These are phyloP conservation scores for Carapus acus DNA, from an alignment of 2,797 vertebrate genomes.

Conservation along the genomic window DNA sequence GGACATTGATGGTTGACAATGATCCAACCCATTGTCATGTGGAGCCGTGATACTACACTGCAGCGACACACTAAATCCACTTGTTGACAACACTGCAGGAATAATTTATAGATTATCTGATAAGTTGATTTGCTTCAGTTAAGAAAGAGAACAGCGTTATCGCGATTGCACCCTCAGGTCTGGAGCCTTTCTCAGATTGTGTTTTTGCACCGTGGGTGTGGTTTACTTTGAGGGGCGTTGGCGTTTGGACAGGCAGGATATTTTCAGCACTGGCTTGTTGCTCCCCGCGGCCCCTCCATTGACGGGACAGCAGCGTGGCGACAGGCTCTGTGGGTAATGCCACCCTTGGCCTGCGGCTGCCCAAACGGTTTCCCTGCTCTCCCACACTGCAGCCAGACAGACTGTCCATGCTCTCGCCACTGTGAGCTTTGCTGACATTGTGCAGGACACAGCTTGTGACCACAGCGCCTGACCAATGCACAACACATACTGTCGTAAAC, in stretches of 20 bases:
- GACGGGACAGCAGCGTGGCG: constrained; percentile 36
- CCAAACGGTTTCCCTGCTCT: constrained; percentile 41
- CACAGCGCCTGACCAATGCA: constrained; percentile 38
- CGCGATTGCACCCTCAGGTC: background rate
- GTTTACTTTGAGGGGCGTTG: constrained; percentile 42
- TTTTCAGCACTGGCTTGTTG: constrained; percentile 35
- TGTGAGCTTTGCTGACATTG: constrained; percentile 37
- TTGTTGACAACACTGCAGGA: too few relatives aligned
- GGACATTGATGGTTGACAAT: too few relatives aligned
- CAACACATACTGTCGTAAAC: constrained; percentile 45
- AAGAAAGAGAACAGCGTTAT: too few relatives aligned
- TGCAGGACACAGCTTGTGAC: constrained; percentile 39
- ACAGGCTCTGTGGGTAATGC: constrained; percentile 56
- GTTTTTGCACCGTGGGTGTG: constrained; percentile 41
- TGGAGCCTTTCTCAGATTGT: too few relatives aligned
- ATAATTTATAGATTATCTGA: too few relatives aligned
- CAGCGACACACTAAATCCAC: too few relatives aligned
- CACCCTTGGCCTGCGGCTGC: constrained; percentile 56
- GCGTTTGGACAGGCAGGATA: constrained; percentile 45
- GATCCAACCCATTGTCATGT: too few relatives aligned
- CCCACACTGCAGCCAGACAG: constrained; percentile 62
- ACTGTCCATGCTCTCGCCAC: constrained; percentile 53
- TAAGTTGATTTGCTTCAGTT: too few relatives aligned
- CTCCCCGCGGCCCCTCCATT: constrained; percentile 31
- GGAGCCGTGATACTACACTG: too few relatives aligned